Evolutionary conservation across 1,140 invertebrate species (phyloP), one percentile per base, ranked within the genome.

Genomic region (Antheraea mylitta): DNA sequence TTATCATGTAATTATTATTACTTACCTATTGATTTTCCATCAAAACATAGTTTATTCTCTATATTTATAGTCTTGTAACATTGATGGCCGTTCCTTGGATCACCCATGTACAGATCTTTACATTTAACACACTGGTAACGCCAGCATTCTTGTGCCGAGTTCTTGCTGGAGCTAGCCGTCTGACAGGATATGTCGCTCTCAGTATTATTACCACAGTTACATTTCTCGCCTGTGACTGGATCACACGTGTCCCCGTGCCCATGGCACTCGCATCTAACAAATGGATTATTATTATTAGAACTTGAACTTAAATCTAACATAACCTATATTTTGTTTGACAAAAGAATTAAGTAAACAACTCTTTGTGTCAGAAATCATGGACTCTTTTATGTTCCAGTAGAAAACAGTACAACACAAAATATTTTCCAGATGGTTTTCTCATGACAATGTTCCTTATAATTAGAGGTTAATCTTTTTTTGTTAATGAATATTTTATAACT

Each of bases 151-250:
- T 95, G 94, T 11, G 94, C 94, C 0, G 94, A 94, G 79, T 95
- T 96, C 85, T 96, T 96, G 58, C 94, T 95, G 8, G 94, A 93
- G 45, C 94, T 94, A 38, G 94, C 94, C 0, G 93, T 93, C 78
- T 93, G 89, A 80, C 97, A 98, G 13, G 95, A 94, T 58, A 94
- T 92, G 81, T 98, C 97, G 80, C 97, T 98, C 86, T 98, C 97
- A 0, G 98, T 99, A 88, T 99, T 99, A 90, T 99, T 99, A 73
- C 96, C 95, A 85, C 98, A 99, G 83, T 98, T 96, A 87, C 98
- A 99, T 74, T 98, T 96, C 85, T 98, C 96, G 0, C 98, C 98
- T n/a, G 97, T 97, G 8, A 97, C 94, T 7, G 96, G 95, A 92
- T 99, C 96, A 89, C 98, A 99, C 0, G 94, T 95, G 81, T 97